Base-by-base conservation (phyloP, 2,888 invertebrate genomes). In the Alloscopus bannaensis region DNA sequence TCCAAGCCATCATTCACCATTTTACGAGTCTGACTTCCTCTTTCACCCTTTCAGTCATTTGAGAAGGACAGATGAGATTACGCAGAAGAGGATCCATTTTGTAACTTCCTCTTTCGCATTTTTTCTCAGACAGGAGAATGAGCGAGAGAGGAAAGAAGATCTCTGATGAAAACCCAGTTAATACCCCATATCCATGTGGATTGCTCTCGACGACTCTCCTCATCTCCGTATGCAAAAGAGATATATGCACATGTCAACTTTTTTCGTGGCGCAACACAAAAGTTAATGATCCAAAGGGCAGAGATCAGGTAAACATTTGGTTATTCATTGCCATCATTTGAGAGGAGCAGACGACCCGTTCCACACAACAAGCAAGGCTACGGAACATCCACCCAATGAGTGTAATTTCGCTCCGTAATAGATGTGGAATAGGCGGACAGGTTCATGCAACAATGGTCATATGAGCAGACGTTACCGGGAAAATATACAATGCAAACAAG, bases 281-380 rank as follows among this genome's bases (percentile, higher is more conserved):
- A 62, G 62, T 72, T 72, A 73, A 73, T 73, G 64, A 65, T 65
- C 64, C 73, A 57, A 29, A 73, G 73, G 57, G 55, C 73, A 73
- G 57, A 57, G 73, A 45, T 73, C 73, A 73, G 65, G 73, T 65
- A 73, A 73, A 65, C 50, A 73, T 73, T 73, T 55, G 65, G 65
- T 65, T 65, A 73, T 57, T 73, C 57, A 72, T 73, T 73, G 57
- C 57, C 45, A 28, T 73, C 65, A 69, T 26, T n/a, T n/a, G n/a
- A n/a, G n/a, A n/a, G n/a, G n/a, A n/a, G n/a, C n/a, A n/a, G n/a
- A n/a, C n/a, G n/a, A n/a, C n/a, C n/a, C n/a, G n/a, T n/a, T n/a
- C n/a, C n/a, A n/a, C n/a, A n/a, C n/a, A n/a, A n/a, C n/a, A n/a
- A n/a, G n/a, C n/a, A n/a, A n/a, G n/a, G n/a, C n/a, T n/a, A n/a